phyloP scores from a whole-genome alignment of 2,888 invertebrate species.

The Nomada flava region DNA sequence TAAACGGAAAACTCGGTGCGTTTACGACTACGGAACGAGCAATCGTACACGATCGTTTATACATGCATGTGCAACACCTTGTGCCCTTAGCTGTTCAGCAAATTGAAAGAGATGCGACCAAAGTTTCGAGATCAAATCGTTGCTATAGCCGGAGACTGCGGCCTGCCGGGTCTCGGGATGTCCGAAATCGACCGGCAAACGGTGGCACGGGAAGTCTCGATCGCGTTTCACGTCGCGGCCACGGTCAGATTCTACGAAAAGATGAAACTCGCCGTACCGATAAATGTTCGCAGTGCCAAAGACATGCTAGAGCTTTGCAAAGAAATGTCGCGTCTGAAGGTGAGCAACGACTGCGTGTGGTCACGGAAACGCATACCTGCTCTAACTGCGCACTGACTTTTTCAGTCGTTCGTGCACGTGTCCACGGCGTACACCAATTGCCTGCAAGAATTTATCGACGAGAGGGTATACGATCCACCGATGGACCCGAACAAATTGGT shows the following conservation, averaged over 20 bases:
- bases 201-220: constrained; percentile 85
- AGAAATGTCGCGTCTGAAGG: constrained; percentile 88
- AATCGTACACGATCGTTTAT: too few relatives aligned
- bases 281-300: constrained; percentile 90
- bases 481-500: constrained; percentile 85
- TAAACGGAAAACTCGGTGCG: too few relatives aligned
- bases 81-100: constrained; percentile 85
- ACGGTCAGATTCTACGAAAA: constrained; percentile 90
- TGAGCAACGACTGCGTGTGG: constrained; percentile 62
- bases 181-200: constrained; percentile 86
- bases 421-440: constrained; percentile 87
- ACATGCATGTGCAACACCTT: too few relatives aligned
- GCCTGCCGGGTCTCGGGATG: constrained; percentile 87
- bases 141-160: constrained; percentile 87
- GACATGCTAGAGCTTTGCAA: constrained; percentile 88
- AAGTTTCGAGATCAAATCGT: constrained; percentile 87
- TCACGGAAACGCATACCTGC: background rate
- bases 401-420: constrained; percentile 85
- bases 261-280: constrained; percentile 89
- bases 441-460: constrained; percentile 84
- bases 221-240: constrained; percentile 87
- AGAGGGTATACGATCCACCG: constrained; percentile 86
- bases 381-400: background rate
- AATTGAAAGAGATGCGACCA: constrained; percentile 86
- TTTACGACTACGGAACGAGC: too few relatives aligned